Conservation (phyloP, 2,888 invertebrate species). For the Panopea generosa region DNA sequence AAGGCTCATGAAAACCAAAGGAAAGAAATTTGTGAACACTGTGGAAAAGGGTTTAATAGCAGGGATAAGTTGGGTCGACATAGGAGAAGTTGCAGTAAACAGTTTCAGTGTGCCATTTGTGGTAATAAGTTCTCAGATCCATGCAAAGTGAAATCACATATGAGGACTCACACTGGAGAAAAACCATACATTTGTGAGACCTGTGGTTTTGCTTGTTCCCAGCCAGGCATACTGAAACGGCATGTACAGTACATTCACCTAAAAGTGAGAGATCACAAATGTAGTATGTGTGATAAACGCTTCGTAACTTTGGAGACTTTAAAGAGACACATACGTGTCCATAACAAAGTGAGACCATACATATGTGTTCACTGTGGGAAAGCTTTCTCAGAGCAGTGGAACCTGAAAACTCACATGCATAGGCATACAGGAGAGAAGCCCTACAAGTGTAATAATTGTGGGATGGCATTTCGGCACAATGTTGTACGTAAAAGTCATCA, state of each 20-base stretch:
- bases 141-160: not conserved
- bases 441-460: not conserved
- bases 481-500: not conserved
- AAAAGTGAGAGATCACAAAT: not conserved
- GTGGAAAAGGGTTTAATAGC: conserved; percentile 27
- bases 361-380: not conserved
- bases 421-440: not conserved
- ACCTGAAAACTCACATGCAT: not conserved
- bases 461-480: not conserved
- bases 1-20: not conserved
- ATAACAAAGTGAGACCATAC: not conserved
- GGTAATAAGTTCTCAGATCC: not conserved
- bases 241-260: not conserved
- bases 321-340: not conserved
- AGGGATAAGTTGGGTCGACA: conserved; percentile 25
- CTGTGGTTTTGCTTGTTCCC: not conserved
- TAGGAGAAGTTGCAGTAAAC: conserved; percentile 19
- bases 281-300: not conserved
- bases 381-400: conserved; percentile 1
- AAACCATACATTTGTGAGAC: conserved; percentile 3
- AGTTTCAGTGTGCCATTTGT: not conserved
- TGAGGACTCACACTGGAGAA: not conserved
- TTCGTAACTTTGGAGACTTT: not conserved
- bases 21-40: conserved; percentile 28
- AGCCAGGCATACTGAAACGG: not conserved